Conservation (phyloP, 2,113 vertebrate genomes). For the cattle (Bos taurus) region DNA sequence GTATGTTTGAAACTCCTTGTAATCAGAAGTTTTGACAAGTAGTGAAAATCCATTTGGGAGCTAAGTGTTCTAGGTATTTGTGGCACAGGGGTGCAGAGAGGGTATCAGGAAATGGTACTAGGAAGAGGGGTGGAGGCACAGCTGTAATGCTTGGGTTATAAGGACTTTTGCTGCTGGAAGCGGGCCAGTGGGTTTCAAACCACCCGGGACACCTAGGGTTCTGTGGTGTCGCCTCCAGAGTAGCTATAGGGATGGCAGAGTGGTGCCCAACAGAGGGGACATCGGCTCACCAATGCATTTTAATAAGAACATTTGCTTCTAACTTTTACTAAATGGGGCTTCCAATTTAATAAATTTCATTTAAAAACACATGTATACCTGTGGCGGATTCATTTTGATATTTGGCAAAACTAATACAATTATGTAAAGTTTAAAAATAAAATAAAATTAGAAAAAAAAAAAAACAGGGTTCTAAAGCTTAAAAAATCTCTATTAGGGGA, state of each 20-base stretch:
- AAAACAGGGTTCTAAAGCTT: neutral
- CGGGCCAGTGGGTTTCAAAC: neutral
- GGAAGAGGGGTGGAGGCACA: neutral
- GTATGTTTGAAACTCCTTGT: neutral
- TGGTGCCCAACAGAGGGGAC: neutral
- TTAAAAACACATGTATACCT: neutral
- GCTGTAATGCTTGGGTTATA: neutral
- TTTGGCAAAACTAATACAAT: too few relatives aligned
- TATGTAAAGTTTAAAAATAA: too few relatives aligned
- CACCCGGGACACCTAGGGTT: neutral
- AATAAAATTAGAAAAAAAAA: too few relatives aligned
- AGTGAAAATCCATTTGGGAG: neutral
- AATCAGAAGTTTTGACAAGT: neutral
- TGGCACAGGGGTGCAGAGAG: neutral
- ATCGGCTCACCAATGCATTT: neutral
- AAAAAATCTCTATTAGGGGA: neutral
- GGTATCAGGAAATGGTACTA: too few relatives aligned
- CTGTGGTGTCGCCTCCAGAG: neutral
- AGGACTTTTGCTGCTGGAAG: neutral
- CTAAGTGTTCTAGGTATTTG: neutral
- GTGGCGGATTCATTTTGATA: too few relatives aligned
- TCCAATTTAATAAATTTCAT: neutral
- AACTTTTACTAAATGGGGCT: neutral
- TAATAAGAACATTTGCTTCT: neutral
- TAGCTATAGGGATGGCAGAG: neutral